Evolutionary conservation across 2,888 invertebrate genomes (phyloP), one percentile per base, ranked within the genome.

Genomic region (Leucoma salicis): DNA sequence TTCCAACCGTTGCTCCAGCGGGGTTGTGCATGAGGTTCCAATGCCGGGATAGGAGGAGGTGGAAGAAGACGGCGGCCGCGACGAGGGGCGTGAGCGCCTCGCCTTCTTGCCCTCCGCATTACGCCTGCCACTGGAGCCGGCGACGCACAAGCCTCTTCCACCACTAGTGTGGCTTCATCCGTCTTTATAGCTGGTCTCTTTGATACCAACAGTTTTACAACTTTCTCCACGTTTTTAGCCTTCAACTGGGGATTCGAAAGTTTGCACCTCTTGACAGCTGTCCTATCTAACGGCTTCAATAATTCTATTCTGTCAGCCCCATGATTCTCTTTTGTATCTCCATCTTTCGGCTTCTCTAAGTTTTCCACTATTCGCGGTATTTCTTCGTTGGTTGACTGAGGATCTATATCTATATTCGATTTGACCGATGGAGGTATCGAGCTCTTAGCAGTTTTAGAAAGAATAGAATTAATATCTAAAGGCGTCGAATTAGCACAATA

Each of bases 1-100:
- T 92, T 92, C 97, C 97, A 97, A 16, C 97, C 97, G 74, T 97
- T 97, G 72, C 95, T 96, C 96, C 96, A 97, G 53, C 86, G 72
- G 10, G 87, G 88, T 11, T 78, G 72, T 14, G 74, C 63, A 24
- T 78, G 69, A 8, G 74, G 78, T 35, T 74, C 70, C 15, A 42
- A 46, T 8, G 45, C 37, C 4, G 64, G 46, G 3, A 54, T 59
- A 18, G 66, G 43, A 14, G 66, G 52, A 35, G 62, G 49, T 35
- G 66, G 63, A 7, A 64, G 59, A 7, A 39, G 58, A 37, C 69
- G 67, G 7, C 70, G 53, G 8, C 50, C 67, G 33, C 57, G 61
- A 37, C 47, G 60, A 42, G 38, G 44, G 36, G n/a, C 54, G 32
- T 34, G 78, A 37, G 57, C 73, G 1, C 66, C 69, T 18, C 72